Conservation (phyloP, 2,113 vertebrate genomes). For the Periophthalmus modestus region DNA sequence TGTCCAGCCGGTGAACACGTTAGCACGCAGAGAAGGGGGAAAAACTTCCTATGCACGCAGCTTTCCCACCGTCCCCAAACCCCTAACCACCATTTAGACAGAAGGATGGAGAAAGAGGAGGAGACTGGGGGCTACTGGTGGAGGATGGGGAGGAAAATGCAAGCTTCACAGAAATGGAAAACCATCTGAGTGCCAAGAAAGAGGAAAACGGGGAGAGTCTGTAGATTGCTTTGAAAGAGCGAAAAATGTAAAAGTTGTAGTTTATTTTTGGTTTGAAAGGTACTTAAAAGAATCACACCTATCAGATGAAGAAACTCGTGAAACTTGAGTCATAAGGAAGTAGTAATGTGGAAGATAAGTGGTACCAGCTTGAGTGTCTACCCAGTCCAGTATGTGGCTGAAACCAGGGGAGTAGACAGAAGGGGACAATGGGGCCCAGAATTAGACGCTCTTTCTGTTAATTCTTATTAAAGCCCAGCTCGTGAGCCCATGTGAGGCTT, state of each 20-base stretch:
- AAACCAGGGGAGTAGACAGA: too few species aligned
- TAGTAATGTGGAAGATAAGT: conserved; percentile 6
- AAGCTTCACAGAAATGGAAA: conserved; percentile 54
- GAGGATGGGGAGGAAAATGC: conserved; percentile 44
- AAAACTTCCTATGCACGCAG: conserved; percentile 55
- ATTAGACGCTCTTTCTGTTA: too few species aligned
- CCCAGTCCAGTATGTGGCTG: neutral
- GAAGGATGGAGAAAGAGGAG: conserved; percentile 17
- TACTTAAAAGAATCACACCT: neutral
- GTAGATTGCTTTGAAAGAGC: conserved; percentile 7
- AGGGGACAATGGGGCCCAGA: too few species aligned
- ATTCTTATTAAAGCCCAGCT: too few species aligned
- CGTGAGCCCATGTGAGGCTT: too few species aligned
- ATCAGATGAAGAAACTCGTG: neutral
- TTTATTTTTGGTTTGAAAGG: conserved; percentile 6
- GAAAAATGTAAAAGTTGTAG: conserved; percentile 16
- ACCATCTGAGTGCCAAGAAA: conserved; percentile 26
- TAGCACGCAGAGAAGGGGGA: conserved; percentile 42
- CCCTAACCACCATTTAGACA: conserved; percentile 48
- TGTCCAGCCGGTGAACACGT: conserved; percentile 76
- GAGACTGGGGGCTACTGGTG: conserved; percentile 33
- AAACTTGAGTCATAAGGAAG: neutral
- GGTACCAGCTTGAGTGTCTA: neutral
- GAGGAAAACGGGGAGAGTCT: neutral
- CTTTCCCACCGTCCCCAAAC: conserved; percentile 58